phyloP scores from a whole-genome alignment of 1,140 invertebrate species.

The Cydia strobilella region DNA sequence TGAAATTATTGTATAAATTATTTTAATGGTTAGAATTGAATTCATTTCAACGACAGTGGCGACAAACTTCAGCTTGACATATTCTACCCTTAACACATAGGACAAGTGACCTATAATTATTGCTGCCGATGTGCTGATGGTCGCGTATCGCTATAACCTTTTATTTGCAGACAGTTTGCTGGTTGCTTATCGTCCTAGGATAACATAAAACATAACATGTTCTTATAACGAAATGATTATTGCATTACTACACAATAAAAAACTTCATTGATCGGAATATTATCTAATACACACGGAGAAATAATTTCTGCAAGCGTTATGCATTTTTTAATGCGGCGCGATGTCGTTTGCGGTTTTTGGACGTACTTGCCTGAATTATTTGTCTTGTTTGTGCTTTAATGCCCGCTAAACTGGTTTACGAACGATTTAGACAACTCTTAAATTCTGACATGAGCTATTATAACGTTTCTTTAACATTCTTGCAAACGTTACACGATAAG shows the following conservation, averaged over 20 bases:
- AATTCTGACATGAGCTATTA: not conserved
- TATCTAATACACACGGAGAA: not conserved
- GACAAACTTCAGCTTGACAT: too few species aligned
- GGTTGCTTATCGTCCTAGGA: not conserved
- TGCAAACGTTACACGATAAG: not conserved
- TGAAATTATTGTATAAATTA: too few species aligned
- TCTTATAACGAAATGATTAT: too few species aligned
- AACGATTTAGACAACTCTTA: slow-evolving; percentile 10
- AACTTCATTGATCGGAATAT: not conserved
- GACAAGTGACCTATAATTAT: too few species aligned
- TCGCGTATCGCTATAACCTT: too few species aligned
- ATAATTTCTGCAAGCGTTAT: slow-evolving; percentile 12
- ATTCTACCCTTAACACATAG: too few species aligned
- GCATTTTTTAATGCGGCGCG: not conserved
- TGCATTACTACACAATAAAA: not conserved
- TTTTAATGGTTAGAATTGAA: too few species aligned
- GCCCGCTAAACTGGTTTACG: slow-evolving; percentile 12
- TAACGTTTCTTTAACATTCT: not conserved
- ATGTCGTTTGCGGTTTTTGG: not conserved
- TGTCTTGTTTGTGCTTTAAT: slow-evolving; percentile 8
- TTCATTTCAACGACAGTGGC: too few species aligned
- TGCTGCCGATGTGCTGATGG: too few species aligned
- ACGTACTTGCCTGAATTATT: slow-evolving; percentile 19
- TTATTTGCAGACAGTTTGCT: too few species aligned
- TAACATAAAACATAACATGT: not conserved